Base-by-base conservation (phyloP, 35 echinoderm and acorn worm genomes). In the Apostichopus californicus region DNA sequence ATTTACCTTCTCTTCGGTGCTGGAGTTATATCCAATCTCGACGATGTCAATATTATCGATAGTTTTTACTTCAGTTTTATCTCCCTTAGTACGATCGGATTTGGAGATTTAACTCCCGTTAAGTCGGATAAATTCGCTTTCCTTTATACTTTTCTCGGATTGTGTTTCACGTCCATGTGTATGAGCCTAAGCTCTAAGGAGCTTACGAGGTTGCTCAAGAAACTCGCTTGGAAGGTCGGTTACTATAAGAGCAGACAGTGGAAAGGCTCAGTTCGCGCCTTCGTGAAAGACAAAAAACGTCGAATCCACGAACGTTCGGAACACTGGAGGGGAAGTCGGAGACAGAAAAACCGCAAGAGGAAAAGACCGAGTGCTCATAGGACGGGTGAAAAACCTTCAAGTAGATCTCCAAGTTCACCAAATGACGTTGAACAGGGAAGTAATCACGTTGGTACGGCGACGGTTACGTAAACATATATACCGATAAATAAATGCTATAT, bases 81-180 rank as follows among this genome's bases (percentile, higher is more conserved):
- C 53, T 98, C 96, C 4, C 90, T 98, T 12, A 98, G 96, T 86
- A 98, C 96, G 7, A 98, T 98, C 57, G 96, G 96, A 18, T 98
- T 98, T 73, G 96, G 96, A 9, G 96, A 98, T 70, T 61, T 98
- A 18, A 89, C 91, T 20, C 96, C 96, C 22, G 68, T 64, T n/a
- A 79, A 56, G 5, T 90, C 93, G 21, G 56, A 92, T 14, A 71
- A 78, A 18, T 94, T 95, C 86, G 85, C 93, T 56, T 97, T 97
- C 60, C 54, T 94, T 3, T 97, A 97, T 88, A 94, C 90, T 46
- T 97, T 97, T 58, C 54, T 97, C 9, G 95, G 95, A 59, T 86
- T 97, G 54, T 95, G 95, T 71, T 97, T 94, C 70, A 94, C 93
- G 4, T 97, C 95, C 21, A 97, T 97, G 95, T 92, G 90, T 70